These are phyloP conservation scores for Beaufortia kweichowensis DNA, from an alignment of 2,113 vertebrate genomes.

Conservation along the genomic window DNA sequence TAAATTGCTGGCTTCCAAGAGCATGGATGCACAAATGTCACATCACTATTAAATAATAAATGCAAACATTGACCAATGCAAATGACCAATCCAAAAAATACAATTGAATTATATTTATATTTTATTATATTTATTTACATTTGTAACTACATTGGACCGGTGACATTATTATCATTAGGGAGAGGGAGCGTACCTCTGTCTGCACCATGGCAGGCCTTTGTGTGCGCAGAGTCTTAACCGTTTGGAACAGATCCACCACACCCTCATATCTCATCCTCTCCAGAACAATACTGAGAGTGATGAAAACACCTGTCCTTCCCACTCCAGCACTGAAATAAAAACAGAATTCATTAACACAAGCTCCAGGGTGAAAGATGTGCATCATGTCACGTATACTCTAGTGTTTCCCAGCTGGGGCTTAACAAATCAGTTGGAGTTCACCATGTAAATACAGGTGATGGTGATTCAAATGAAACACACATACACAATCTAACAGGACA, in stretches of 20 bases:
- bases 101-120: too few species aligned
- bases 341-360: conserved; percentile 5
- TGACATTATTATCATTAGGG: neutral
- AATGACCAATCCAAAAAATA: too few species aligned
- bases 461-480: too few species aligned
- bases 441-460: too few species aligned
- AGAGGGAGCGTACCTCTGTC: conserved; percentile 81
- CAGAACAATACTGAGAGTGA: conserved; percentile 94
- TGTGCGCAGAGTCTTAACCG: conserved; percentile 92
- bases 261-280: conserved; percentile 97
- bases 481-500: too few species aligned
- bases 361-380: neutral
- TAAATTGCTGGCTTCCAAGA: neutral
- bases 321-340: conserved; percentile 84
- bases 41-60: too few species aligned
- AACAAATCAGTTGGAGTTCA: too few species aligned
- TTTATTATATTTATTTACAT: neutral
- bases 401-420: neutral
- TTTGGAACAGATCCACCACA: conserved; percentile 96
- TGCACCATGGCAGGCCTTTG: conserved; percentile 98
- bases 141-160: neutral
- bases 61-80: too few species aligned
- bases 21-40: too few species aligned
- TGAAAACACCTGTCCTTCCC: conserved; percentile 92
- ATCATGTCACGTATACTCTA: neutral